Conservation (phyloP, 2,797 vertebrate genomes). For the Scarus forsteni region DNA sequence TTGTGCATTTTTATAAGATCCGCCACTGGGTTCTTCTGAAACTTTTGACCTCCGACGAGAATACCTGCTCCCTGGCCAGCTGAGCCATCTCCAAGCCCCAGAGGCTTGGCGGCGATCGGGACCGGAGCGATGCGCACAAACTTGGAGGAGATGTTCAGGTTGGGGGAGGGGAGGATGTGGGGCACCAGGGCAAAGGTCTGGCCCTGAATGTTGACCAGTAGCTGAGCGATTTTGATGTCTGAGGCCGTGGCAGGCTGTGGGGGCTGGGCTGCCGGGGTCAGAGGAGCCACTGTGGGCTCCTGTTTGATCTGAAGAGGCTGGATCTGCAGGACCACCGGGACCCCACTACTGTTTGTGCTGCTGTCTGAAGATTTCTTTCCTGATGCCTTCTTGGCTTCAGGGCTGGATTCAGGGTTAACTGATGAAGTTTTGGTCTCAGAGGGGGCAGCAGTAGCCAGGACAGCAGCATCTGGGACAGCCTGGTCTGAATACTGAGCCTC, state of each 20-base stretch:
- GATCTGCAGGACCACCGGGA: slow-evolving; percentile 91
- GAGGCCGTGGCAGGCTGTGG: slow-evolving; percentile 77
- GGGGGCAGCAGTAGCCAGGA: slow-evolving; percentile 52
- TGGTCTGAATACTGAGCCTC: slow-evolving; percentile 84
- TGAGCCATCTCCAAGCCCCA: slow-evolving; percentile 80
- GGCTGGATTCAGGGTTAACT: slow-evolving; percentile 46
- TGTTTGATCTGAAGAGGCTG: slow-evolving; percentile 92
- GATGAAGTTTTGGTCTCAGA: slow-evolving; percentile 77
- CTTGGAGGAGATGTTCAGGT: slow-evolving; percentile 88
- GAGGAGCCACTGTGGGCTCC: slow-evolving; percentile 70
- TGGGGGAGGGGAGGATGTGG: slow-evolving; percentile 89
- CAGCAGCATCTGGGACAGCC: slow-evolving; percentile 72
- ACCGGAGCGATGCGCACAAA: slow-evolving; percentile 96
- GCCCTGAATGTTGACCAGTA: slow-evolving; percentile 96
- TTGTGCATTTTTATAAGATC: slow-evolving; percentile 99
- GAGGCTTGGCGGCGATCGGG: slow-evolving; percentile 94
- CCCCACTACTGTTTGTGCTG: slow-evolving; percentile 63
- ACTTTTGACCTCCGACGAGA: slow-evolving; percentile 90
- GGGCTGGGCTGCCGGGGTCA: slow-evolving; percentile 64
- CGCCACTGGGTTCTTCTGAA: slow-evolving; percentile 91
- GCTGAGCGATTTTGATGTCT: slow-evolving; percentile 92
- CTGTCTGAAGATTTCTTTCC: slow-evolving; percentile 73
- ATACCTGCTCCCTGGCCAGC: slow-evolving; percentile 80
- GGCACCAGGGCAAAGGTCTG: slow-evolving; percentile 96
- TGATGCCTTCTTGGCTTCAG: slow-evolving; percentile 61